Evolutionary conservation across 2,113 vertebrate species (phyloP).

Genomic region (Eptesicus fuscus): DNA sequence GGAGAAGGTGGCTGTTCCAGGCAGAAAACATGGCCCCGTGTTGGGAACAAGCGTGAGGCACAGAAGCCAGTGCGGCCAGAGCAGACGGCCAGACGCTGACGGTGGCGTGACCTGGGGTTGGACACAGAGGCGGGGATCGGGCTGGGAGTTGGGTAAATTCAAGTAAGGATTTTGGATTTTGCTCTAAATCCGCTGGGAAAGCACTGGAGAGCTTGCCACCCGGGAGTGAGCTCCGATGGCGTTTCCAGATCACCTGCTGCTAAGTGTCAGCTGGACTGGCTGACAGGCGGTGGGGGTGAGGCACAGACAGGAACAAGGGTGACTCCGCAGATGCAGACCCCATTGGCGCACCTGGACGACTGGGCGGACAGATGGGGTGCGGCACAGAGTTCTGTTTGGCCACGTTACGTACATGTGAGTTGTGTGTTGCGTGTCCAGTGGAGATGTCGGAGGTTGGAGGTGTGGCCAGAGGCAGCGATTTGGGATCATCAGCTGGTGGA

Average conservation of each 20-base stretch:
- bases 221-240: background rate
- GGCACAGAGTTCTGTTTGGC: background rate
- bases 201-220: background rate
- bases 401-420: accelerated
- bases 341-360: accelerated
- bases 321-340: background rate
- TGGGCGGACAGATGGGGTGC: background rate
- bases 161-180: background rate
- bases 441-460: background rate
- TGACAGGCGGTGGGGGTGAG: background rate
- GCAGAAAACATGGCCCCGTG: accelerated
- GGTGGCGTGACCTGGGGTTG: background rate
- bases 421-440: background rate
- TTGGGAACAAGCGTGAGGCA: background rate
- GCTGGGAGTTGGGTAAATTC: background rate
- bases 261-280: accelerated
- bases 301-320: background rate
- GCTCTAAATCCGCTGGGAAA: background rate
- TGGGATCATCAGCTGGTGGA: background rate
- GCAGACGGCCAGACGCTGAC: background rate
- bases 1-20: background rate
- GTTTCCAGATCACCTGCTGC: background rate
- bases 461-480: too few relatives aligned
- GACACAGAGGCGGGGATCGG: background rate
- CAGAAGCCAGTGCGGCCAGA: background rate